Evolutionary conservation across 2,113 vertebrate species (phyloP), one percentile per base, ranked within the genome.

Genomic region (Noturus placidus): DNA sequence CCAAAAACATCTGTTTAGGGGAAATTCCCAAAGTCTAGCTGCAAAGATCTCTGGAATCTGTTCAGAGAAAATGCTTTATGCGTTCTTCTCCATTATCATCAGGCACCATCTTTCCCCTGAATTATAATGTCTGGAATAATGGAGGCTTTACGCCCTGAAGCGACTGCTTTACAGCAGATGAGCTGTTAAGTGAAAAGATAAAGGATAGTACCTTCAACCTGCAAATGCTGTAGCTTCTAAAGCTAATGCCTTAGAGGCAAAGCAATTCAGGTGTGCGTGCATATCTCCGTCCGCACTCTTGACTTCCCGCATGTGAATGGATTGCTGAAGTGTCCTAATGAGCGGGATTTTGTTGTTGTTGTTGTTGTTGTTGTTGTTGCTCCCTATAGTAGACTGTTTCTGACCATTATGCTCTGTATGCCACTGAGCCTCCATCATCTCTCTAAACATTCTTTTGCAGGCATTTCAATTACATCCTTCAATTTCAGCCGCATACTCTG

Each of bases 381-480:
- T 63, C 10, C 7, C 22, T 14, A 54, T 35, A 27, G 22, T 65
- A 80, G 50, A 25, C 74, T 15, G 79, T 52, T 76, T 46, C 42
- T 82, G 35, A 46, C 54, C 17, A 25, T 42, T 78, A 19, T 17
- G 50, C 54, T 81, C 33, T 38, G 56, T 20, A 82, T 46, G 70
- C 42, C 20, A 35, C 46, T 85, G 83, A 65, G 35, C 76, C 59
- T n/a, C 86, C 54, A 15, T 67, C 61, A 70, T 88, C 22, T 85
- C 59, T 61, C 63, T 54, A 56, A 52, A n/a, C 59, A 50, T 56
- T 61, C 50, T 52, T 14, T 3, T 56, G 20, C 57, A 86, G 72
- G 69, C 59, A 11, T 81, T 81, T 88, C 80, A 85, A 88, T 86
- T 90, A 83, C 27, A 84, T 86, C 87, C 57, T 15, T 76, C 14